Base-by-base conservation (phyloP, 2,797 vertebrate genomes). In the Eulemur mongoz region DNA sequence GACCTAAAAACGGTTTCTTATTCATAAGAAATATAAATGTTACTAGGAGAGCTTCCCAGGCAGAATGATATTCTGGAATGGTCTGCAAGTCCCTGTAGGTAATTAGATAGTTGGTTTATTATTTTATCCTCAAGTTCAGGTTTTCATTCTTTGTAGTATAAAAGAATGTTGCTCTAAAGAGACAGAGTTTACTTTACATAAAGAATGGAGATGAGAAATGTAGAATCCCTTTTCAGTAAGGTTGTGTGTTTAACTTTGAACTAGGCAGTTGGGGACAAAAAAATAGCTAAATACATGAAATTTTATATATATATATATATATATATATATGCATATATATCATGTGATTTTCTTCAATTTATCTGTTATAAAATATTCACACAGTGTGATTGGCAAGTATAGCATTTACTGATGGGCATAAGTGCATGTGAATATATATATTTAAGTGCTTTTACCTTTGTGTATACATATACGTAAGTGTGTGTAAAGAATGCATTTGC, bases 141-240 rank as follows among this genome's bases (percentile, higher is more conserved):
- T 61, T 91, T 91, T 94, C 50, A 91, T 6, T 65, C 59, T 25
- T 76, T 63, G 4, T 30, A 78, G 93, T 94, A 83, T 65, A 96
- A 82, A 11, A 72, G 13, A 76, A 52, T 76, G 27, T 40, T 89
- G 20, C 14, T 91, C 30, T 61, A 88, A 93, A 93, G 2, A 43
- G 30, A 35, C 8, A 5, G 13, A 52, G 15, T 22, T n/a, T 38
- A 30, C 61, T 27, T 72, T 38, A 70, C 43, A 70, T 93, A 35
- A 91, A 78, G 45, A 88, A 54, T 2, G 82, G 52, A 76, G 5
- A 57, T 73, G 22, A 91, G 17, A 85, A 82, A 59, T 40, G 72
- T 1, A 35, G 10, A 48, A 23, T 61, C 2, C 1, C 5, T 78
- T 89, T 95, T 94, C 0, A 80, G 2, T 61, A 67, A 69, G 13